Percentiles rank a stretch among this genome's conserved stretches.
phyloP scores from a whole-genome alignment of 2,797 vertebrate species.

The Apodemus agrarius region DNA sequence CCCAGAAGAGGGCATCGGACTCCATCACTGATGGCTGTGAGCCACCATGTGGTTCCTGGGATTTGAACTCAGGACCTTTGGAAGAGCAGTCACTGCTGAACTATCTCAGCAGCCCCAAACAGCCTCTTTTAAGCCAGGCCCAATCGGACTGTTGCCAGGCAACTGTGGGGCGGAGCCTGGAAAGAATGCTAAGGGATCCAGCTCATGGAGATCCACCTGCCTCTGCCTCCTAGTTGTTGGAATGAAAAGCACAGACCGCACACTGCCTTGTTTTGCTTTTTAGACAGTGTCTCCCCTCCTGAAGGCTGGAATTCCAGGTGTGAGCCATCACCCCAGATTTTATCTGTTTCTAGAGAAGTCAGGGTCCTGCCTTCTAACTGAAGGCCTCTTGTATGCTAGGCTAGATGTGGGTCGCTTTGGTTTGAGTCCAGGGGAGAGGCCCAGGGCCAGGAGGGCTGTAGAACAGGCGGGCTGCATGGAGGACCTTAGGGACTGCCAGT shows the following conservation, averaged over 20 bases:
- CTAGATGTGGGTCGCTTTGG: background rate
- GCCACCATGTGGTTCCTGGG: too few species aligned
- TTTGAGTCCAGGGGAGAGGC: background rate
- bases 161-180: background rate
- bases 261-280: background rate
- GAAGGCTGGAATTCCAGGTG: background rate
- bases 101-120: too few species aligned
- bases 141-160: too few species aligned
- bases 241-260: background rate
- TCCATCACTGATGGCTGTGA: too few species aligned
- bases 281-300: background rate
- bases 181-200: background rate
- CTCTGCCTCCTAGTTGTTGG: background rate
- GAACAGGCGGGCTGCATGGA: background rate
- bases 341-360: background rate
- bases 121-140: background rate
- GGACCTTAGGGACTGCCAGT: background rate
- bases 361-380: background rate
- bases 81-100: too few species aligned
- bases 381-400: background rate
- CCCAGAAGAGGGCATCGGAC: too few species aligned
- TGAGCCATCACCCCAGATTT: background rate
- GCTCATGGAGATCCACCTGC: background rate
- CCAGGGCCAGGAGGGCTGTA: too few species aligned
- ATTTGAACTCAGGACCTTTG: too few species aligned